Percentiles rank a stretch among this genome's conserved stretches.
Evolutionary conservation across 1,140 invertebrate genomes (phyloP).

Genomic region (Pollicipes pollicipes): DNA sequence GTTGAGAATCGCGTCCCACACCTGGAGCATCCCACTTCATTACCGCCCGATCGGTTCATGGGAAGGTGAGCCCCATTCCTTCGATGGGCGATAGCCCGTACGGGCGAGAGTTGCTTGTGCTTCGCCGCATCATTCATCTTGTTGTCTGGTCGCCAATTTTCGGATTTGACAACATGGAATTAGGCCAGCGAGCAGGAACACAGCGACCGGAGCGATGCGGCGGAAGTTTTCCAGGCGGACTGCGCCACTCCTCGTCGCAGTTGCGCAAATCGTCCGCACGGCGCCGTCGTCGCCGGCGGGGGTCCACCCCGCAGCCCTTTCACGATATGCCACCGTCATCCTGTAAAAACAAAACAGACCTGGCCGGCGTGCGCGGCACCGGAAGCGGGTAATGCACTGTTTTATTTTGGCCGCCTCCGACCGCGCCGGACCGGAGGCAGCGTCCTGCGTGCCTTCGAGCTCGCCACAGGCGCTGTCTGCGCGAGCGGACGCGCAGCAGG

Average conservation of each 20-base stretch:
- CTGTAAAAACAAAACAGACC: background rate
- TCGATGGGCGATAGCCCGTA: background rate
- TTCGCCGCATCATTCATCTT: background rate
- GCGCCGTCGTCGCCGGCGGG: no score
- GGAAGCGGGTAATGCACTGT: background rate
- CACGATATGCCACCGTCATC: background rate
- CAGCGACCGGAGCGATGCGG: no score
- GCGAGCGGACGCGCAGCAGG: no score
- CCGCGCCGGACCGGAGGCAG: no score
- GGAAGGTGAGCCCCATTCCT: background rate
- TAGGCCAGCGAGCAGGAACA: background rate
- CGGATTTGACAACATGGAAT: constrained; percentile 1
- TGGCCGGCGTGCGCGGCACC: no score
- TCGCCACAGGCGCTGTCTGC: background rate
- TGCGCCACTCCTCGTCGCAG: no score
- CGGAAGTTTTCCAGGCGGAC: background rate
- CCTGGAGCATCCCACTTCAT: background rate
- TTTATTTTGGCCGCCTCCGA: background rate
- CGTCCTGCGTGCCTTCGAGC: background rate
- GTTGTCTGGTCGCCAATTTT: background rate
- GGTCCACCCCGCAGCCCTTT: background rate
- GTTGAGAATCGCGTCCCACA: background rate
- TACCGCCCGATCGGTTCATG: background rate
- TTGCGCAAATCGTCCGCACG: no score
- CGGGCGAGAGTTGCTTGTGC: background rate